Evolutionary conservation across 2,888 invertebrate genomes (phyloP).

Genomic region (Mesorhabditis spiculigera): DNA sequence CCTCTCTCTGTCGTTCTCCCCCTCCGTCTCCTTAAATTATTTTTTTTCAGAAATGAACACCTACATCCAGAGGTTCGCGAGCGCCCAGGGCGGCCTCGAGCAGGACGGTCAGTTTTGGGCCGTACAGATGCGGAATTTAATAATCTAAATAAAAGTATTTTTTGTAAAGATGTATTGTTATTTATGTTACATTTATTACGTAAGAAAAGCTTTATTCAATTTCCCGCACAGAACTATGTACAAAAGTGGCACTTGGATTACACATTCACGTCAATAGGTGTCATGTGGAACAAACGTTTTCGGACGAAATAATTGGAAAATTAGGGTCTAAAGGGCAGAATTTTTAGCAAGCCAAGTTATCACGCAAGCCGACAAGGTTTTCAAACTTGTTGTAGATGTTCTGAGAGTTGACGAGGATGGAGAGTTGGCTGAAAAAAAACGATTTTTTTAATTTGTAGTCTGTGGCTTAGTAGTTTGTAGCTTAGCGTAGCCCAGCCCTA

Average conservation of each 20-base stretch:
- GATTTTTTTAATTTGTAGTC: no score
- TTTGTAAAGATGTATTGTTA: neutral
- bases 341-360: conserved; percentile 1
- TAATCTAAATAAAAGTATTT: neutral
- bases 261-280: no score
- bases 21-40: neutral
- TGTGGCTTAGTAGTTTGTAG: no score
- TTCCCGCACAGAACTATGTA: neutral
- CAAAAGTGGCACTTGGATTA: neutral
- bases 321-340: neutral
- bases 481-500: no score
- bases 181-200: no score
- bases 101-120: neutral
- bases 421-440: neutral
- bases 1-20: neutral
- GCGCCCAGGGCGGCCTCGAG: neutral
- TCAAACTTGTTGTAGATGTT: neutral
- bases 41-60: neutral
- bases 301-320: neutral
- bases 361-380: neutral
- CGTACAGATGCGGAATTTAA: neutral
- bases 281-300: neutral
- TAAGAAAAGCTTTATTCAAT: neutral
- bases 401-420: neutral
- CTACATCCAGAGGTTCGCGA: neutral